Base-by-base conservation (phyloP, 2,888 invertebrate species). In the Oscheius sp. region DNA sequence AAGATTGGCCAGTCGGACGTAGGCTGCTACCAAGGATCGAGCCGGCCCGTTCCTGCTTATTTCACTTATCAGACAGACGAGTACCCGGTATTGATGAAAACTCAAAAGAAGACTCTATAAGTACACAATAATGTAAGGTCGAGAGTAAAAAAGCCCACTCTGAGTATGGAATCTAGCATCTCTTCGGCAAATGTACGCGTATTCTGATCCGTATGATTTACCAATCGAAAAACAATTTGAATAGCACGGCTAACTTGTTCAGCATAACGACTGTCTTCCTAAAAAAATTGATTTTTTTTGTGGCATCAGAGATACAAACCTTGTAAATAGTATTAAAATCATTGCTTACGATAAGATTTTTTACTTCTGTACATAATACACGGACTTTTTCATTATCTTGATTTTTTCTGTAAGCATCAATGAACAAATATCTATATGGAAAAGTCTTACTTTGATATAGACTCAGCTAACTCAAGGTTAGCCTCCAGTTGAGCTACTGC, bases 191-290 rank as follows among this genome's bases (percentile, higher is more conserved):
- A 64, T 1, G 63, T 21, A 23, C 72, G 18, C 13, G 53, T 53
- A 23, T 41, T 64, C 52, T 72, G 63, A 23, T 72, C 63, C 16
- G 52, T 13, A 43, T 63, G 53, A 52, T 72, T 72, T 5, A 69
- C 35, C 3, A 70, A 7, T 25, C 29, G 21, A 46, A 70, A 70
- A 12, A 70, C 49, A 9, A 27, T 56, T 45, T 70, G 53, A 9
- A 70, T 56, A 27, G 70, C 41, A 18, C 29, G 18, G 27, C 27
- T 53, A n/a, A 70, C 59, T 18, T 27, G 53, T n/a, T 70, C 70
- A 0, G 59, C 45, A 70, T 70, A 70, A 18, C 70, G 58, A 46
- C 27, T 58, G 23, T 70, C 70, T 59, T 70, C 70, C 70, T 70
- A 27, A 66, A 66, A 45, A 63, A 12, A 46, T 1, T 9, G n/a